These are phyloP conservation scores for Operophtera brumata DNA, from an alignment of 2,888 invertebrate genomes.

Conservation along the genomic window DNA sequence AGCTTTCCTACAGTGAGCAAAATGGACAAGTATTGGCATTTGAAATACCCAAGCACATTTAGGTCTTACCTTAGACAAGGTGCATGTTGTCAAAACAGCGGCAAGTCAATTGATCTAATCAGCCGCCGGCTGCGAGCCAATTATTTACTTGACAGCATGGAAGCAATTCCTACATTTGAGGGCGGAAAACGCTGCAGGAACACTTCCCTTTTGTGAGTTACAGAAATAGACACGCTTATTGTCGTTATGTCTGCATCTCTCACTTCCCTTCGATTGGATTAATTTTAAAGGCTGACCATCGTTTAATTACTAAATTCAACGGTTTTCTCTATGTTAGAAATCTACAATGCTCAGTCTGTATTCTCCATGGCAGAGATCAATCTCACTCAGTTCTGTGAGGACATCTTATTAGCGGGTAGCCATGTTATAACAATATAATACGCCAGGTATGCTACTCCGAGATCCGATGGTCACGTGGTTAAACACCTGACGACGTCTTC, in stretches of 20 bases:
- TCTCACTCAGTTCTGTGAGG: background rate
- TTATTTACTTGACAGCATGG: constrained; percentile 78
- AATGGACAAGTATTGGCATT: background rate
- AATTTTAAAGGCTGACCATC: constrained; percentile 13
- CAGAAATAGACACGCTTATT: constrained; percentile 56
- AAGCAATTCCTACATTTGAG: constrained; percentile 79
- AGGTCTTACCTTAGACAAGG: constrained; percentile 34
- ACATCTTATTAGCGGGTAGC: background rate
- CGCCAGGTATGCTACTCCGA: no score
- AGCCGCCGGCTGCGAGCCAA: constrained; percentile 75
- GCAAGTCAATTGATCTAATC: constrained; percentile 77
- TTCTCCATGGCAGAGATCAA: background rate
- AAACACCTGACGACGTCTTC: no score
- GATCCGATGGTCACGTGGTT: no score
- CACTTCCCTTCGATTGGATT: constrained; percentile 25
- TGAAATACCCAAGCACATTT: background rate
- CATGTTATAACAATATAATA: no score
- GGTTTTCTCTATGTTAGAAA: background rate
- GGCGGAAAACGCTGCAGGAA: constrained; percentile 77
- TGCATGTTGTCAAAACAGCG: constrained; percentile 77
- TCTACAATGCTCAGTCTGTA: background rate
- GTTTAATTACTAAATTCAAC: background rate
- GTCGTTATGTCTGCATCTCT: constrained; percentile 39
- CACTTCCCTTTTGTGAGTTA: constrained; percentile 70
- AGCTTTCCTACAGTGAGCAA: background rate